Evolutionary conservation across 2,797 vertebrate genomes (phyloP).

Genomic region (Enteromius argenteus): DNA sequence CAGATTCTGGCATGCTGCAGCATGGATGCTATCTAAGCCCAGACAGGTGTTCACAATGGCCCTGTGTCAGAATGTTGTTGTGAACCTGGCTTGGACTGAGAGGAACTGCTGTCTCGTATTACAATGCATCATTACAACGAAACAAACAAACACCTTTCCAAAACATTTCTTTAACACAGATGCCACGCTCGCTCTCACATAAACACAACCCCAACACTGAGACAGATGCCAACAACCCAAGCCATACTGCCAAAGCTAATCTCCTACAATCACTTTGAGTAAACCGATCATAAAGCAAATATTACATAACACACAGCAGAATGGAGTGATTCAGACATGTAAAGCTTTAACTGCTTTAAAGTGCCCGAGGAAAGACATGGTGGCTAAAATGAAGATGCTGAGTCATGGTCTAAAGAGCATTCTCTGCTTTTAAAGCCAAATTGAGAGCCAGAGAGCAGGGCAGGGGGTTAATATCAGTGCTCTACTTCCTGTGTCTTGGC

Average conservation of each 20-base stretch:
- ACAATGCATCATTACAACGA: slow-evolving; percentile 53
- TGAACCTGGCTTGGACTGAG: slow-evolving; percentile 23
- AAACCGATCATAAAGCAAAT: slow-evolving; percentile 8
- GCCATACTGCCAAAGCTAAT: slow-evolving; percentile 28
- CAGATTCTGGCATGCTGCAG: neutral
- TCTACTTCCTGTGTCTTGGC: neutral
- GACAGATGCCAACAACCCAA: slow-evolving; percentile 60
- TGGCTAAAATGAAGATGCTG: slow-evolving; percentile 47
- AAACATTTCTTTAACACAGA: slow-evolving; percentile 49
- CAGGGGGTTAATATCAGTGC: neutral
- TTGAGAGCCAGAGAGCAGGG: slow-evolving; percentile 5
- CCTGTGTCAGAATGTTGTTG: slow-evolving; percentile 2
- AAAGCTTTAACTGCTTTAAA: neutral
- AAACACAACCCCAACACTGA: slow-evolving; percentile 43
- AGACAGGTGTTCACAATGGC: slow-evolving; percentile 7
- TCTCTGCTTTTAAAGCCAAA: slow-evolving; percentile 12
- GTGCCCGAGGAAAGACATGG: slow-evolving; percentile 12
- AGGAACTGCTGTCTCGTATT: slow-evolving; percentile 59
- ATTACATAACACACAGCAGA: slow-evolving; percentile 4
- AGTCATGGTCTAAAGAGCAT: slow-evolving; percentile 54
- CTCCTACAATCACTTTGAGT: slow-evolving; percentile 47
- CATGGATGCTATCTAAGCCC: neutral
- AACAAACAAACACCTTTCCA: slow-evolving; percentile 47
- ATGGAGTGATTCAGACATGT: neutral
- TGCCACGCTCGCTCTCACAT: slow-evolving; percentile 26